Percentiles rank a stretch among this genome's conserved stretches.
phyloP scores from a whole-genome alignment of 2,113 vertebrate genomes.

The Hystrix brachyura region DNA sequence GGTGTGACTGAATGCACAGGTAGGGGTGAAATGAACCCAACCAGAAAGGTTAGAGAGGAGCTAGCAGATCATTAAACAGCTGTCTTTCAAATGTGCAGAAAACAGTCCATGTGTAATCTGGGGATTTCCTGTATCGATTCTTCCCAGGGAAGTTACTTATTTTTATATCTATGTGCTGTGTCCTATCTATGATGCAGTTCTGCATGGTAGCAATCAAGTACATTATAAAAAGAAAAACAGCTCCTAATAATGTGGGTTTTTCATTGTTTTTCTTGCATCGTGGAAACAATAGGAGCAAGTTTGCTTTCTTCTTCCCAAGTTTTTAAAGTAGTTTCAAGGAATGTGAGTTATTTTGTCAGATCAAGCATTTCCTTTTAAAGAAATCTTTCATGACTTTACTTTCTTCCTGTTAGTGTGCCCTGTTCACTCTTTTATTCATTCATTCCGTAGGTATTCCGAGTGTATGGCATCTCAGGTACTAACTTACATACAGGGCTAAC shows the following conservation, averaged over 20 bases:
- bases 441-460: conserved; percentile 1
- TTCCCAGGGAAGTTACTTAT: conserved; percentile 71
- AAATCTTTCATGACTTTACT: neutral
- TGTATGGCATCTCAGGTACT: neutral
- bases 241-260: neutral
- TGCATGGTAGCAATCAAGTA: conserved; percentile 41
- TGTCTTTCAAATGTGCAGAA: conserved; percentile 66
- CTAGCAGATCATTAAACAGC: conserved; percentile 69
- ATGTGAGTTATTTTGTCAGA: conserved; percentile 35
- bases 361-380: neutral
- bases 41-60: conserved; percentile 51
- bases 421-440: conserved; percentile 17
- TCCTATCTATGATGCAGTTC: conserved; percentile 36
- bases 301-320: neutral
- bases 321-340: conserved; percentile 11
- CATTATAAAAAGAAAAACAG: conserved; percentile 50
- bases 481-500: neutral
- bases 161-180: conserved; percentile 63
- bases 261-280: conserved; percentile 43
- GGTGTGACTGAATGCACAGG: conserved; percentile 33
- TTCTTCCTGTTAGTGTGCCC: neutral
- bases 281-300: neutral
- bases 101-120: conserved; percentile 52
- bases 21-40: conserved; percentile 23
- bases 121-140: conserved; percentile 65